Percentiles rank a stretch among this genome's conserved stretches.
These are phyloP conservation scores for Beris morrisii DNA, from an alignment of 2,888 invertebrate genomes.

Conservation along the genomic window DNA sequence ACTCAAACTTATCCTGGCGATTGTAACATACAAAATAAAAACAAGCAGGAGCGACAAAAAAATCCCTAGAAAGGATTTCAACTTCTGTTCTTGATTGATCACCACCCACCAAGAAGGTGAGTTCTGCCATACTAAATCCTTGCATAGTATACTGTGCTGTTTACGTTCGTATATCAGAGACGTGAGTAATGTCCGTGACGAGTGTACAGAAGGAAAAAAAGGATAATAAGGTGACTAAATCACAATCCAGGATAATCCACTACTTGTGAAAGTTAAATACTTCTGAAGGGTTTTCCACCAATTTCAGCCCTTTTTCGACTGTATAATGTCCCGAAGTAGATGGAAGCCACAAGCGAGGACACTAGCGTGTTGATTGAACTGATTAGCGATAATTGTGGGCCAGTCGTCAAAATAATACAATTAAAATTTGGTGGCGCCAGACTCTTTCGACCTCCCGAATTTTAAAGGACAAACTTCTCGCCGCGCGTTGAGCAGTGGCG, in stretches of 20 bases:
- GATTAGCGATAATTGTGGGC: too few relatives aligned
- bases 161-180: neutral
- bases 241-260: conserved; percentile 32
- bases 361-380: too few relatives aligned
- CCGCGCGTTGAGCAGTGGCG: too few relatives aligned
- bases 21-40: conserved; percentile 4
- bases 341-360: too few relatives aligned
- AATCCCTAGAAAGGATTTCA: conserved; percentile 30
- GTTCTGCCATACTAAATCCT: conserved; percentile 14
- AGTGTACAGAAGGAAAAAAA: conserved; percentile 7
- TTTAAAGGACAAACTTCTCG: too few relatives aligned
- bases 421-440: too few relatives aligned
- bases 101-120: conserved; percentile 31
- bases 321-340: too few relatives aligned
- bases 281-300: conserved; percentile 22
- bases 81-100: conserved; percentile 38
- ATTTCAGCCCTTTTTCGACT: neutral
- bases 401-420: too few relatives aligned
- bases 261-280: conserved; percentile 26
- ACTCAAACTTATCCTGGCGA: conserved; percentile 8
- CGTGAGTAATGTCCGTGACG: neutral
- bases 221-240: conserved; percentile 30
- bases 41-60: neutral
- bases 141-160: conserved; percentile 12
- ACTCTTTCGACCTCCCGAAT: too few relatives aligned